Conservation (phyloP, 2,113 vertebrate genomes). For the Centropus unirufus region DNA sequence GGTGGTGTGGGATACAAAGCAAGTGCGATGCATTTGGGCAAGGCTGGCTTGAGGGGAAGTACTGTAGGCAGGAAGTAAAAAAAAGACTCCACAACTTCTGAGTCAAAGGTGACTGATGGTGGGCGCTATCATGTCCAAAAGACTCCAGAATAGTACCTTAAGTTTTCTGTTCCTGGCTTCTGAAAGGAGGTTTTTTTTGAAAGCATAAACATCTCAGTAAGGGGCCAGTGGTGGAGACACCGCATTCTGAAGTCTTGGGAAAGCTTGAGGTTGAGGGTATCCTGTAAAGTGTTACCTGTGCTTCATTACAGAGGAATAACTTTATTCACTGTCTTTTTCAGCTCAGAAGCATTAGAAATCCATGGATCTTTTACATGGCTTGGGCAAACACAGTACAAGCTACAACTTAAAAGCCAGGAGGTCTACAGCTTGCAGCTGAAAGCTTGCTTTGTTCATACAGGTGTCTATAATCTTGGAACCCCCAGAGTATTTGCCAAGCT, state of each 20-base stretch:
- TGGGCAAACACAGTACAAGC: constrained; percentile 92
- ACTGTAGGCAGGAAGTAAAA: neutral
- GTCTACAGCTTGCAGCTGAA: constrained; percentile 83
- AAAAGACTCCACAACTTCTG: neutral
- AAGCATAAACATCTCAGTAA: neutral
- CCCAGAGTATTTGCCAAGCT: constrained; percentile 90
- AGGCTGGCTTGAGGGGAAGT: neutral
- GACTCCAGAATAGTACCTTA: neutral
- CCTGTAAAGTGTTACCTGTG: neutral
- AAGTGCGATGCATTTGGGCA: neutral
- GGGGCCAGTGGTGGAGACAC: neutral
- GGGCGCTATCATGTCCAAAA: neutral
- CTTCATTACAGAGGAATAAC: neutral
- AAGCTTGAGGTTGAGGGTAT: neutral
- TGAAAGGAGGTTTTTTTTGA: neutral
- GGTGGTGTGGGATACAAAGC: neutral
- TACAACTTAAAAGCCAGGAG: constrained; percentile 87
- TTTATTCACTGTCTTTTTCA: constrained; percentile 40
- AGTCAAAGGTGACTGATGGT: neutral
- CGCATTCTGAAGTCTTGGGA: neutral
- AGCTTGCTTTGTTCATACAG: constrained; percentile 92
- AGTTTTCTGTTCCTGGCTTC: neutral
- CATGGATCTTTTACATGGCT: constrained; percentile 93
- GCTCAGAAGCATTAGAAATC: constrained; percentile 86
- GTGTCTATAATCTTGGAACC: constrained; percentile 96